Conservation (phyloP, 2,888 invertebrate genomes). For the Zygogramma bicolorata region DNA sequence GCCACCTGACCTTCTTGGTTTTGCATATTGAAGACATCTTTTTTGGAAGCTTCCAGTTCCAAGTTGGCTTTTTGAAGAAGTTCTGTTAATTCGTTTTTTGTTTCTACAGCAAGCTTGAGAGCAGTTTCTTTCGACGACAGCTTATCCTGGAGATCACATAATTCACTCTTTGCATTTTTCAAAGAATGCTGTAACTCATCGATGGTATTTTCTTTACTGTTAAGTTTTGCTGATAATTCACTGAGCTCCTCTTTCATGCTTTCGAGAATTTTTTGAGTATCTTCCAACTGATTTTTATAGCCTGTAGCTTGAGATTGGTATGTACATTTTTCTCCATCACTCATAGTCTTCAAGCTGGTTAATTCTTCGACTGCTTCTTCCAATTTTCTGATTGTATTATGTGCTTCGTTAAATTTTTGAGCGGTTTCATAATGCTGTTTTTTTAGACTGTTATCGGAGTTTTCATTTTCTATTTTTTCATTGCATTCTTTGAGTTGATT, state of each 20-base stretch:
- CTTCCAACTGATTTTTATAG: constrained; percentile 32
- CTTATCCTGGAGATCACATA: constrained; percentile 20
- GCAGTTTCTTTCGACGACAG: constrained; percentile 29
- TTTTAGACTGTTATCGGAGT: constrained; percentile 36
- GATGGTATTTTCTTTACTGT: constrained; percentile 25
- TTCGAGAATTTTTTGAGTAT: constrained; percentile 19
- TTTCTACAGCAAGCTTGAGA: constrained; percentile 37
- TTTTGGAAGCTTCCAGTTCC: constrained; percentile 43
- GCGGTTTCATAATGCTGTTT: constrained; percentile 37
- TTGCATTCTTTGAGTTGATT: constrained; percentile 15
- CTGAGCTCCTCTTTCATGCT: constrained; percentile 29
- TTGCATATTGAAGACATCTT: constrained; percentile 40
- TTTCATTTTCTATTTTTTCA: background rate
- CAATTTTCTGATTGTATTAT: constrained; percentile 43
- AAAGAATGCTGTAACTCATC: constrained; percentile 14
- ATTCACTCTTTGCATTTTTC: constrained; percentile 20
- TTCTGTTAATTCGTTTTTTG: constrained; percentile 38
- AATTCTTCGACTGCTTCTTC: constrained; percentile 50
- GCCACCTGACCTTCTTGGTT: constrained; percentile 32
- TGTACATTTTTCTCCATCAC: constrained; percentile 53
- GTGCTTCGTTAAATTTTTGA: constrained; percentile 40
- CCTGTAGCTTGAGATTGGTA: constrained; percentile 46
- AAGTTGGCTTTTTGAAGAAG: constrained; percentile 37
- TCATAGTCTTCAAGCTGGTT: constrained; percentile 47
- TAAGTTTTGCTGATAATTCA: constrained; percentile 13